These are phyloP conservation scores for Rhipidura dahli DNA, from an alignment of 2,113 vertebrate species.

Conservation along the genomic window DNA sequence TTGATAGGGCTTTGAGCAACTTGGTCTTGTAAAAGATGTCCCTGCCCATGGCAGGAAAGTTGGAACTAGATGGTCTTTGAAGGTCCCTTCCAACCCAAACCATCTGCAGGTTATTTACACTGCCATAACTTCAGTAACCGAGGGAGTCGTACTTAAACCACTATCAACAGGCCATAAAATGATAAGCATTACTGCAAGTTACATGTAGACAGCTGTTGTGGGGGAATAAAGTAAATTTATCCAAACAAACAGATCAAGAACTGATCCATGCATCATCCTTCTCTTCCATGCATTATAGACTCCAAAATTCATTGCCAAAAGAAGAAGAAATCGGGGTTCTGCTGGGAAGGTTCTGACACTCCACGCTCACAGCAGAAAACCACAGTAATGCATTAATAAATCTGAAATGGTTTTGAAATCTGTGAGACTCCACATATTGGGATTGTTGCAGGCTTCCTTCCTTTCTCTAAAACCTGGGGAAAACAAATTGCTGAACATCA, in stretches of 20 bases:
- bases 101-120: not conserved
- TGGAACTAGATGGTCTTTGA: not conserved
- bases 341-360: not conserved
- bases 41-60: not conserved
- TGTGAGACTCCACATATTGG: fast-evolving
- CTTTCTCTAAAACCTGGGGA: not conserved
- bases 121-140: not conserved
- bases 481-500: not conserved
- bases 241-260: not conserved
- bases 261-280: not conserved
- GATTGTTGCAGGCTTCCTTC: not conserved
- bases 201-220: not conserved
- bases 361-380: not conserved
- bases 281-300: not conserved
- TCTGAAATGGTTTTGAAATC: not conserved
- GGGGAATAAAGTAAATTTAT: not conserved
- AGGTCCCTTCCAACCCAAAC: not conserved
- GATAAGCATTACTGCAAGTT: not conserved
- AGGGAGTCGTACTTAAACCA: not conserved
- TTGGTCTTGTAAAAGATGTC: not conserved
- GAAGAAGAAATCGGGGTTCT: not conserved
- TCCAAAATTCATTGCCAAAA: not conserved
- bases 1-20: not conserved
- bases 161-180: not conserved
- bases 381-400: not conserved